Evolutionary conservation across 2,113 vertebrate genomes (phyloP), one percentile per base, ranked within the genome.

Genomic region (Erpornis zantholeuca): DNA sequence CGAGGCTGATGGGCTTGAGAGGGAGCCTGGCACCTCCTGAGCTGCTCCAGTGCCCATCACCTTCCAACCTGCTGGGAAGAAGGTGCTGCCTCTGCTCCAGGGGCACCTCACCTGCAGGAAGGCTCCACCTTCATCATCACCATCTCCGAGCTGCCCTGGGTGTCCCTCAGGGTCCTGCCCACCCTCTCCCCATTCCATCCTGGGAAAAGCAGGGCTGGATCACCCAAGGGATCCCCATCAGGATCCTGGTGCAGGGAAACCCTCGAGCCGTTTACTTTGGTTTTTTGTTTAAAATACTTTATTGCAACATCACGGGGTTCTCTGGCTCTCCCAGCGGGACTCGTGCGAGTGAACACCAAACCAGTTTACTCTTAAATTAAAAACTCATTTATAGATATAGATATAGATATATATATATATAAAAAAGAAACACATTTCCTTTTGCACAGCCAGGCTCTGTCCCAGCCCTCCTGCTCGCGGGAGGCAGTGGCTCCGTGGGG

Each of bases 351-450:
- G 92, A 96, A 88, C 66, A 79, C 54, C 75, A 77, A 88, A 90
- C 82, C 52, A 77, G 23, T 91, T 92, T 84, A 78, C 66, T 89
- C 47, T 96, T 97, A 97, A 96, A 96, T 97, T 96, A 96, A 94
- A 92, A 94, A 92, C 50, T 72, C 68, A 52, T 71, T 79, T 68
- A 24, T 77, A 86, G 53, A 93, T 76, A 80, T 72, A 91, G 38
- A 93, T 78, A 19, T 17, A 25, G 31, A 21, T 36, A 27, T 36
- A 14, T 17, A 53, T 42, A 42, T 42, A 44, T 17, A 44, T 17
- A 35, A 24, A 23, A 21, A 54, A 63, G 6, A 35, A 49, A 44
- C 6, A 33, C 33, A 23, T 33, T 57, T 52, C 50, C 13, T 82
- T 86, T 70, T 27, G 79, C 83, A 75, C 80, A 94, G 72, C 29